These are phyloP conservation scores for Lontra canadensis DNA, from an alignment of 2,113 vertebrate species.

Conservation along the genomic window DNA sequence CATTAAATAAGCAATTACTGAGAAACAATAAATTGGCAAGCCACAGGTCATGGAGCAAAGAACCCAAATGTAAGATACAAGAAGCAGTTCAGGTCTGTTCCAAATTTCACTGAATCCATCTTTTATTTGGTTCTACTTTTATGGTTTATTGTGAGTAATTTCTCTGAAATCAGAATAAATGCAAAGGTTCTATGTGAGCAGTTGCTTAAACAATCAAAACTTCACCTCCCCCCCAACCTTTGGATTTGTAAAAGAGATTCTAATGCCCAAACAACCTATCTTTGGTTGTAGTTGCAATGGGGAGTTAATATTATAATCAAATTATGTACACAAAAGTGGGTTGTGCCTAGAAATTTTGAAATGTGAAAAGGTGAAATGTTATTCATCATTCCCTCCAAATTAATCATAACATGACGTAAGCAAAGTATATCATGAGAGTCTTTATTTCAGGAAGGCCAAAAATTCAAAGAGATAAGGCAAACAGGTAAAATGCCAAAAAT, in stretches of 20 bases:
- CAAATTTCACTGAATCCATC: background rate
- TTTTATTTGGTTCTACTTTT: background rate
- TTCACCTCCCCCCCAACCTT: background rate
- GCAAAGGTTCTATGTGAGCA: background rate
- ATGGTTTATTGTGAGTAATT: background rate
- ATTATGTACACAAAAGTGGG: background rate
- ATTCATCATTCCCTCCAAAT: background rate
- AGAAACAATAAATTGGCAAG: background rate
- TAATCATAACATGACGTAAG: background rate
- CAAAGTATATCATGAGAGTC: background rate
- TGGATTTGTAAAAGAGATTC: background rate
- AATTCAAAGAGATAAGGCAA: background rate
- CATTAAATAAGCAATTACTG: constrained; percentile 20
- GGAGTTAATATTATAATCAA: background rate
- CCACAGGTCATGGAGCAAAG: background rate
- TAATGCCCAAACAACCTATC: background rate
- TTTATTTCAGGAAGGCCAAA: background rate
- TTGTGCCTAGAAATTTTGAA: background rate
- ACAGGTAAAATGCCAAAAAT: background rate
- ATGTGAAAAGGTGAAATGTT: background rate
- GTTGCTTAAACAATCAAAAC: background rate
- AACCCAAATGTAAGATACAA: background rate
- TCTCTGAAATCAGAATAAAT: background rate
- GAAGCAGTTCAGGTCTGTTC: background rate
- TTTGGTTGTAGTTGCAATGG: background rate